Conservation (phyloP, 2,888 invertebrate species). For the Ellobium chinense region DNA sequence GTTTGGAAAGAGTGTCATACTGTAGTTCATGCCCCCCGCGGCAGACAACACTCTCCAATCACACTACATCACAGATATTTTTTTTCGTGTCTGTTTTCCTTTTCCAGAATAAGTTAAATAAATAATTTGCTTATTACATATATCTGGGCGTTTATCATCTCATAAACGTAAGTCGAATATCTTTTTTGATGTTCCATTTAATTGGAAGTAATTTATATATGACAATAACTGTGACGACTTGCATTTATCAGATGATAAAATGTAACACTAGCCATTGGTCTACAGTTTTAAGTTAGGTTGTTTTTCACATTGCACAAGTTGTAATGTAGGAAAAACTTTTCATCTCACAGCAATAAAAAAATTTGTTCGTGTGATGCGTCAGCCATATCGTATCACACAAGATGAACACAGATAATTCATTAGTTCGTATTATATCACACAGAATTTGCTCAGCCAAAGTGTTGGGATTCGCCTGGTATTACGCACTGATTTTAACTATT, state of each 20-base stretch:
- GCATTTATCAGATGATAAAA: not conserved
- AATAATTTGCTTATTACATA: not conserved
- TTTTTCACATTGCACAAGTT: not conserved
- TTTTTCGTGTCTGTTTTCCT: not conserved
- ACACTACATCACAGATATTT: too few species aligned
- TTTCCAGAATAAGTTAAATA: not conserved
- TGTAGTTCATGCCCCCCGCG: too few species aligned
- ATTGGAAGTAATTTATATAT: too few species aligned
- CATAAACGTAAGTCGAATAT: not conserved
- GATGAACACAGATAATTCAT: not conserved
- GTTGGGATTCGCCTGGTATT: not conserved
- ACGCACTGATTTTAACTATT: not conserved
- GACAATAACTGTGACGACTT: too few species aligned
- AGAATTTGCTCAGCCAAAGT: conserved; percentile 12
- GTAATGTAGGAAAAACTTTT: not conserved
- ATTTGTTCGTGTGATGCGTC: not conserved
- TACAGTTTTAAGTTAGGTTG: not conserved
- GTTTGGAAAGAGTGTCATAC: too few species aligned
- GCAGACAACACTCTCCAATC: too few species aligned
- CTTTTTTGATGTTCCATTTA: too few species aligned
- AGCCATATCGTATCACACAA: not conserved
- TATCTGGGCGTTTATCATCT: not conserved
- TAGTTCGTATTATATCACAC: conserved; percentile 12
- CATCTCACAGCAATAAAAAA: not conserved
- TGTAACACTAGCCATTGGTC: not conserved